phyloP scores from a whole-genome alignment of 2,888 invertebrate genomes.

The Colostygia pectinataria region DNA sequence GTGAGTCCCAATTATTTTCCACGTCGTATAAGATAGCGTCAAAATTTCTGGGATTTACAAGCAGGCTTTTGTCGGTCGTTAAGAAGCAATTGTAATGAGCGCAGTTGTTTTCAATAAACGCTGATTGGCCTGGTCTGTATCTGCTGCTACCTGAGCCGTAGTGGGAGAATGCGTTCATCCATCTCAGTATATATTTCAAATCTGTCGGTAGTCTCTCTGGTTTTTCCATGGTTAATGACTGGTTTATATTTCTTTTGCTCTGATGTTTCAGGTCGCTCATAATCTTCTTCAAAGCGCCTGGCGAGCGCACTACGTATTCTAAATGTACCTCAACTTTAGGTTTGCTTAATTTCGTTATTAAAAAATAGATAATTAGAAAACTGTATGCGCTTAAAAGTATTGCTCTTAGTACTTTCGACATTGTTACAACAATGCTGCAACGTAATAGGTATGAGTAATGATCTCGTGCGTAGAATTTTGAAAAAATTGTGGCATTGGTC shows the following conservation, averaged over 20 bases:
- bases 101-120: conserved; percentile 59
- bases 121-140: conserved; percentile 48
- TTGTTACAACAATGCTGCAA: conserved; percentile 34
- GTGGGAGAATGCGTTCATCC: conserved; percentile 48
- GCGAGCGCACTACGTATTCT: conserved; percentile 45
- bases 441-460: too few relatives aligned
- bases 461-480: background rate
- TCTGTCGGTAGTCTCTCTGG: conserved; percentile 54
- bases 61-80: conserved; percentile 52
- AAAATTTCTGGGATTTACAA: conserved; percentile 57
- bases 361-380: conserved; percentile 46
- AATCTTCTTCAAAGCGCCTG: conserved; percentile 39
- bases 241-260: conserved; percentile 36
- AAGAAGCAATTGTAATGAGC: conserved; percentile 70
- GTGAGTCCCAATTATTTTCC: conserved; percentile 56
- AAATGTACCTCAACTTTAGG: conserved; percentile 48
- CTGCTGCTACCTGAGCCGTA: conserved; percentile 30
- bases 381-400: conserved; percentile 47
- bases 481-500: background rate
- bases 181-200: conserved; percentile 61
- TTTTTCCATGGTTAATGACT: conserved; percentile 37
- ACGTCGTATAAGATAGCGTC: conserved; percentile 82
- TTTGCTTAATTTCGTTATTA: conserved; percentile 40
- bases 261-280: conserved; percentile 41
- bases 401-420: conserved; percentile 55